Base-by-base conservation (phyloP, 2,797 vertebrate genomes). In the Huso huso region DNA sequence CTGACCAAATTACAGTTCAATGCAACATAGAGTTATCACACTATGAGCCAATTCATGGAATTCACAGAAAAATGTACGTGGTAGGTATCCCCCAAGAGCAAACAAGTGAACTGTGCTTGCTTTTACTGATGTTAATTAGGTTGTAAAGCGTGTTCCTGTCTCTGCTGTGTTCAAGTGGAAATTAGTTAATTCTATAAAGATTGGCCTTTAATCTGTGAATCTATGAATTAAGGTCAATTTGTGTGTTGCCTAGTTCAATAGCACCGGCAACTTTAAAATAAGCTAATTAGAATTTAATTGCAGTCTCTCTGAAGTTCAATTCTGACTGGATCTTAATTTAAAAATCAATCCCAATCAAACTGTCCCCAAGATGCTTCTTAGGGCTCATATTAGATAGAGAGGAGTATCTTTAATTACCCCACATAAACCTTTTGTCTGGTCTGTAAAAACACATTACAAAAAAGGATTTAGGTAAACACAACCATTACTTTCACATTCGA, bases 261-360 rank as follows among this genome's bases (percentile, higher is more conserved):
- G 55, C 12, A n/a, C 55, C 11, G 2, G 55, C 55, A n/a, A 6
- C 55, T 58, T 6, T 58, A 58, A 58, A 58, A n/a, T 11, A 11
- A n/a, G 11, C 55, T 58, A 58, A 58, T 58, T 58, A 58, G 55
- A 58, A 58, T 58, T 58, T 58, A 58, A 58, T 58, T 58, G 11
- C 55, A 11, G 55, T n/a, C 55, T 13, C 9, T n/a, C 7, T 12
- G 55, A 58, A 11, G 6, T 58, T 58, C n/a, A 53, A 12, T 53
- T 12, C 8, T 12, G 51, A 53, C 51, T 6, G 51, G 55, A 10
- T 13, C 10, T 58, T 58, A 58, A 58, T 58, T 58, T 10, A 37
- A 58, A 58, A 58, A 58, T 58, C 55, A 58, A 58, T 58, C 55
- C 13, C 55, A 4, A 58, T 58, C 55, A 58, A 10, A 58, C 6